Conservation (phyloP, 2,113 vertebrate species). For the Pampusana beccarii region DNA sequence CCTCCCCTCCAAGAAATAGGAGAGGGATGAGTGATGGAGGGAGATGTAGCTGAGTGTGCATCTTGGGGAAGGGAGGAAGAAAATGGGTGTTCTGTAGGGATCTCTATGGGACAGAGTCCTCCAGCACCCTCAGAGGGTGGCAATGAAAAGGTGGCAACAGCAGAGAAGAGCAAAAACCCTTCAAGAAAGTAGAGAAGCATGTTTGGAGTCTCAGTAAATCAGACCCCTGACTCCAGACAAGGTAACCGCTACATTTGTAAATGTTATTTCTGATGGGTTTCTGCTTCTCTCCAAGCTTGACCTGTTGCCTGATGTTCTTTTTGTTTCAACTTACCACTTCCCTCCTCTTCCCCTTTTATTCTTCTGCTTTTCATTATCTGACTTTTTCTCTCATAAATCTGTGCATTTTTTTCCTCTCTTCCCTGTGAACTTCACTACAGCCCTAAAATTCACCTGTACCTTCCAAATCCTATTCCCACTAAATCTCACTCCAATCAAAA, state of each 20-base stretch:
- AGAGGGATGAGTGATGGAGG: background rate
- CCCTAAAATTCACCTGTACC: background rate
- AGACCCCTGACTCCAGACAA: background rate
- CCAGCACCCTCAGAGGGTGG: background rate
- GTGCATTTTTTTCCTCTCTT: background rate
- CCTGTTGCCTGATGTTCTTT: background rate
- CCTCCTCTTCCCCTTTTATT: background rate
- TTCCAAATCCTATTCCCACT: background rate
- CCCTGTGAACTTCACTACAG: background rate
- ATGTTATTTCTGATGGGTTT: background rate
- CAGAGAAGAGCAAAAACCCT: background rate
- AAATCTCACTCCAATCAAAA: background rate
- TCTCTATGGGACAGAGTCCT: background rate
- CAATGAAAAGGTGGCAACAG: background rate
- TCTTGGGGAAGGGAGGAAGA: background rate
- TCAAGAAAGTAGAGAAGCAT: rapidly evolving
- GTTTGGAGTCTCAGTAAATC: background rate
- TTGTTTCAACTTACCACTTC: background rate
- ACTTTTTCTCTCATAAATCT: background rate
- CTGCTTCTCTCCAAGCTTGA: background rate
- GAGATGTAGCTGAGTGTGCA: background rate
- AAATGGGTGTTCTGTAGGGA: background rate
- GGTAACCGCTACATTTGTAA: background rate
- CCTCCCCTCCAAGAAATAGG: background rate
- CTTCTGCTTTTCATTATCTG: background rate